Percentiles rank a stretch among this genome's conserved stretches.
phyloP scores from a whole-genome alignment of 2,888 invertebrate genomes.

The Cerceris ruficornis region DNA sequence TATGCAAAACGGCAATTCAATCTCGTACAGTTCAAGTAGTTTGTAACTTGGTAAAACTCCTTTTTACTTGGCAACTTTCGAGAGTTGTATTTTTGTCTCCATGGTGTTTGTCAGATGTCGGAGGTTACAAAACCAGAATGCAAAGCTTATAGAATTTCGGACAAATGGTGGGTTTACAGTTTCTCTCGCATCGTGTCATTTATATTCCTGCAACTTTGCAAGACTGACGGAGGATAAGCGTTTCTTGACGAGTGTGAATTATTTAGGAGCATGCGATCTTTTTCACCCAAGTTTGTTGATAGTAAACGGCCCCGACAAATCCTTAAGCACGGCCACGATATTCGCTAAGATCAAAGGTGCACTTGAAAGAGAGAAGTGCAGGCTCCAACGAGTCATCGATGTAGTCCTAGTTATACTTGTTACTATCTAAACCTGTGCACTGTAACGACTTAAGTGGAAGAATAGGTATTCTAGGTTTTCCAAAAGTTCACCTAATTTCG shows the following conservation, averaged over 20 bases:
- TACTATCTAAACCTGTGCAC: too few species aligned
- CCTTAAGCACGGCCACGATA: not conserved
- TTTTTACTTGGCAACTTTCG: too few species aligned
- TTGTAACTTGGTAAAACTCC: too few species aligned
- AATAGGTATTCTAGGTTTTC: too few species aligned
- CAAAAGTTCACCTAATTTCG: conserved; percentile 1
- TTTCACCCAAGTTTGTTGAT: not conserved
- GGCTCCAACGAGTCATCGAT: not conserved
- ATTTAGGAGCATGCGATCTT: conserved; percentile 37
- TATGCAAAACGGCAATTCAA: not conserved
- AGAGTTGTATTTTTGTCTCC: too few species aligned
- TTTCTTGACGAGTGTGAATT: conserved; percentile 51
- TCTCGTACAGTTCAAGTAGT: too few species aligned
- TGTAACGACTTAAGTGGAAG: too few species aligned
- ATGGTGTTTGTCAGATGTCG: too few species aligned
- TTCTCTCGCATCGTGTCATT: conserved; percentile 20
- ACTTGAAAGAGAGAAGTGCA: not conserved
- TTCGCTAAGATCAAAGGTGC: too few species aligned
- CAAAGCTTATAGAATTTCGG: too few species aligned
- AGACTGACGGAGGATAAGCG: conserved; percentile 31
- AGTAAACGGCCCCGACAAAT: not conserved
- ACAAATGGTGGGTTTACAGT: not conserved
- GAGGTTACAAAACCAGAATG: too few species aligned
- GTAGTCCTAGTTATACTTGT: not conserved
- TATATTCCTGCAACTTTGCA: conserved; percentile 18